Conservation (phyloP, 2,888 invertebrate species). For the Volucella bombylans region DNA sequence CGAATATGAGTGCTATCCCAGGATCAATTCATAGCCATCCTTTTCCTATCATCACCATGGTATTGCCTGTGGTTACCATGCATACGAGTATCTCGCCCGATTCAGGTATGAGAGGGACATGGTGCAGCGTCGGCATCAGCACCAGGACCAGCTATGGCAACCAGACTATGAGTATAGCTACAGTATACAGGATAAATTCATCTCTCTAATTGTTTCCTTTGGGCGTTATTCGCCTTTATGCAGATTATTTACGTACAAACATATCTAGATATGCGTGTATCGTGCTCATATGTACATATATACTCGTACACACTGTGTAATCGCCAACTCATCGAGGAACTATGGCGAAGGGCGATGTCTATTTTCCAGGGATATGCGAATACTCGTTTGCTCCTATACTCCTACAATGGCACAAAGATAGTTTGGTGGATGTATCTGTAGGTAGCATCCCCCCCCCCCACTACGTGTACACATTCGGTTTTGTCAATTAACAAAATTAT, state of each 20-base stretch:
- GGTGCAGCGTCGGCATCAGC: conserved; percentile 11
- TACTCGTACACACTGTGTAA: not conserved
- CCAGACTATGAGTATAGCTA: conserved; percentile 14
- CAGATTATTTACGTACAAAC: conserved; percentile 52
- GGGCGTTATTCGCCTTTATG: conserved; percentile 67
- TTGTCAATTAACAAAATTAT: conserved; percentile 73
- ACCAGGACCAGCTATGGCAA: conserved; percentile 47
- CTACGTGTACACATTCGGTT: conserved; percentile 46
- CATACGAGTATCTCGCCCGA: conserved; percentile 8
- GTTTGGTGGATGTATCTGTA: not conserved
- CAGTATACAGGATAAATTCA: conserved; percentile 60
- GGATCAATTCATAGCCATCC: conserved; percentile 36
- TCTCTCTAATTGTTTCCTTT: conserved; percentile 70
- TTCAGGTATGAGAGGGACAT: conserved; percentile 39
- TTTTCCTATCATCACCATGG: conserved; percentile 48
- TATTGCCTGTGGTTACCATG: conserved; percentile 33
- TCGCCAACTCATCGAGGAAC: conserved; percentile 33
- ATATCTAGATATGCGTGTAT: not conserved
- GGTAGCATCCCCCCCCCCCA: not conserved
- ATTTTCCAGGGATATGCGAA: not conserved
- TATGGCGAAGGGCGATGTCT: conserved; percentile 12
- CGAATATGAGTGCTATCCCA: conserved; percentile 11
- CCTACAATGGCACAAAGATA: not conserved
- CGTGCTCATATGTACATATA: not conserved
- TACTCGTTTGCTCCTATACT: not conserved